A percentile compares a stretch with the other conserved stretches of the same genome.
phyloP scores from a whole-genome alignment of 2,888 invertebrate species.

The Cheilosia scutellata region DNA sequence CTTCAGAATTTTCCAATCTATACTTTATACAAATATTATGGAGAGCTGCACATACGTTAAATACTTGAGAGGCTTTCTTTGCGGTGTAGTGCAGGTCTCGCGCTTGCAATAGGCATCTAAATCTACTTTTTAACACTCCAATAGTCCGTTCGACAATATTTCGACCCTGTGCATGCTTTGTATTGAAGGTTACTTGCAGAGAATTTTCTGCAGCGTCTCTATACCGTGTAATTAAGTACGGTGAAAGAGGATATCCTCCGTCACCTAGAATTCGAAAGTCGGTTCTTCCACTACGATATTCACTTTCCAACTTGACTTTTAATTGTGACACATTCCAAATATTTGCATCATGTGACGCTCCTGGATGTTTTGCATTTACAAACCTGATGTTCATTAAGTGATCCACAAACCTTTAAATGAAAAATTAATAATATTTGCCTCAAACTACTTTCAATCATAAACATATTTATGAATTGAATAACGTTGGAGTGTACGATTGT shows the following conservation, averaged over 20 bases:
- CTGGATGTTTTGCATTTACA: slow-evolving; percentile 11
- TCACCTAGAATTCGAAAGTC: slow-evolving; percentile 14
- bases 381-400: slow-evolving; percentile 8
- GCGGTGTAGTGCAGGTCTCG: background rate
- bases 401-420: slow-evolving; percentile 7
- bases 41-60: background rate
- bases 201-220: slow-evolving; percentile 4
- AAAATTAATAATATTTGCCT: no score
- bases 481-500: no score
- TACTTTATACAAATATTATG: no score
- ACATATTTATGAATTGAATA: no score
- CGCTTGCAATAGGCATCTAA: no score
- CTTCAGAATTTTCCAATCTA: no score
- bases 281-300: slow-evolving; percentile 1
- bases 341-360: slow-evolving; percentile 13
- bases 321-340: slow-evolving; percentile 21
- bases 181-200: slow-evolving; percentile 7
- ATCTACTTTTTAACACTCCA: no score
- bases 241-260: slow-evolving; percentile 6
- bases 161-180: no score
- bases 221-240: slow-evolving; percentile 9
- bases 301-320: background rate
- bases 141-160: no score
- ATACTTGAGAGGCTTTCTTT: background rate
- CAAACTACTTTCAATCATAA: no score